These are phyloP conservation scores for Cyclophora punctaria DNA, from an alignment of 2,888 invertebrate genomes.

Conservation along the genomic window DNA sequence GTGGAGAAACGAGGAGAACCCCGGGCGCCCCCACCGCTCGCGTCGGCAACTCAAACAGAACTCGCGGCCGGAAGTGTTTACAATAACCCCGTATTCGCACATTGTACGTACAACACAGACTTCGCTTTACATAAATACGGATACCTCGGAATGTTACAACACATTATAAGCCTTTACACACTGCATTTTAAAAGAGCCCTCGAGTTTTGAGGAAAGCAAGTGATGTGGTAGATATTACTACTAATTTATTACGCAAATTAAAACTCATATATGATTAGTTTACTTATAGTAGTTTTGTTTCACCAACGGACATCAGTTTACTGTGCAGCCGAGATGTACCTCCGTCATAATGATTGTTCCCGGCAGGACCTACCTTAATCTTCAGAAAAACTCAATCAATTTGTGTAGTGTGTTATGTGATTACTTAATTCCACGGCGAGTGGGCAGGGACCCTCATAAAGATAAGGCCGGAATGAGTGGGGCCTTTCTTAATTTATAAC, in stretches of 20 bases:
- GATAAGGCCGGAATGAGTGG: slow-evolving; percentile 58
- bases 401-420: slow-evolving; percentile 48
- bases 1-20: neutral
- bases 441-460: slow-evolving; percentile 61
- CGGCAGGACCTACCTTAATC: neutral
- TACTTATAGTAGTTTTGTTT: neutral
- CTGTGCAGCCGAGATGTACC: neutral
- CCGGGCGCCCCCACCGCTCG: neutral
- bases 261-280: neutral
- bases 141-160: neutral
- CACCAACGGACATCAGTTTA: neutral
- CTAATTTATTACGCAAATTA: neutral
- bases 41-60: neutral
- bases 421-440: slow-evolving; percentile 64
- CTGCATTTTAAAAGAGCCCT: neutral
- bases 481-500: slow-evolving; percentile 59
- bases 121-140: neutral
- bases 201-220: neutral
- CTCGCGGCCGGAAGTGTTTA: neutral
- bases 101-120: neutral
- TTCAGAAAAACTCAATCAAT: slow-evolving; percentile 28
- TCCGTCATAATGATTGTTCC: too few relatives aligned
- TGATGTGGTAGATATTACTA: neutral
- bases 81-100: neutral
- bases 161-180: too few relatives aligned